These are phyloP conservation scores for Sebastes vulpes DNA, from an alignment of 2,797 vertebrate species.

Conservation along the genomic window DNA sequence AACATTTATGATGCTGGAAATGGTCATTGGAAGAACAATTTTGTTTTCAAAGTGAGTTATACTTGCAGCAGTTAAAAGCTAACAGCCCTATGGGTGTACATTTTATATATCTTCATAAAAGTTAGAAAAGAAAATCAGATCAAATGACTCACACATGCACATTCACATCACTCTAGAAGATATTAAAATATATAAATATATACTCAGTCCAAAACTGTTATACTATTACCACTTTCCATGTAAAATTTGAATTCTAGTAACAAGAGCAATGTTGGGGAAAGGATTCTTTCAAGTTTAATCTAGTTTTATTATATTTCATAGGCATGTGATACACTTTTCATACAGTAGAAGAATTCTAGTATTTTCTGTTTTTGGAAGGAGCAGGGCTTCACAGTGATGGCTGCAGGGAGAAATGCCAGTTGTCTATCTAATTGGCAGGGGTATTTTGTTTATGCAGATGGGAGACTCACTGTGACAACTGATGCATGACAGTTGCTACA, in stretches of 20 bases:
- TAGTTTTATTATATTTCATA: neutral
- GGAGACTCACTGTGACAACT: constrained; percentile 63
- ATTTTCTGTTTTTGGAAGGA: constrained; percentile 31
- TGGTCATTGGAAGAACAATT: constrained; percentile 59
- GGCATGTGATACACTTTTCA: neutral
- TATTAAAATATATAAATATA: neutral
- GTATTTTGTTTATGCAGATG: constrained; percentile 72
- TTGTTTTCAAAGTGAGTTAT: constrained; percentile 65
- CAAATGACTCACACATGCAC: neutral
- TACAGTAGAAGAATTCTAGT: neutral
- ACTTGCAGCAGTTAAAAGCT: constrained; percentile 50
- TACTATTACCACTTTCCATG: neutral
- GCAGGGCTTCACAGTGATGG: constrained; percentile 49
- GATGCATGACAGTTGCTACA: constrained; percentile 67
- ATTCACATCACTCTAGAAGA: neutral
- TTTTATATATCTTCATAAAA: constrained; percentile 26
- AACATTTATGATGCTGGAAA: constrained; percentile 69
- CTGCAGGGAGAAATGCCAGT: constrained; percentile 65
- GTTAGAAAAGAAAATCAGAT: neutral
- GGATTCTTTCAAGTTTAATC: neutral
- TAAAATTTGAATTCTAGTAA: neutral
- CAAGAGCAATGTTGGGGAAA: neutral
- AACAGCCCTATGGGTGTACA: constrained; percentile 18
- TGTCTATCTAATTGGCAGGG: constrained; percentile 70
- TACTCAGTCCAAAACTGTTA: neutral